A percentile compares a stretch with the other conserved stretches of the same genome.
Conservation (phyloP, 1,140 invertebrate genomes). For the Macrotrachela quadricornifera region DNA sequence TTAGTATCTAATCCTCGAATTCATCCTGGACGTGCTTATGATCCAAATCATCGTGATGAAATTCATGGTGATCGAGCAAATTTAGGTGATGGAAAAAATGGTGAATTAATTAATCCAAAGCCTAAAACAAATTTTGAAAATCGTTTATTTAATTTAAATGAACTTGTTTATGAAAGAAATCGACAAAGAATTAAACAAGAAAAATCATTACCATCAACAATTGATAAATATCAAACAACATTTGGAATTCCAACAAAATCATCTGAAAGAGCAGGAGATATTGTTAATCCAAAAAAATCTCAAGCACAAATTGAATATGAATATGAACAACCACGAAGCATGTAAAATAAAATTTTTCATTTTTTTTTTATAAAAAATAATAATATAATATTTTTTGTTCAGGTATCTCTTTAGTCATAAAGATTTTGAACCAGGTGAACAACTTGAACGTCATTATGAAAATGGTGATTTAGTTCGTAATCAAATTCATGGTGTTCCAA, state of each 20-base stretch:
- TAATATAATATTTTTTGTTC: too few relatives aligned
- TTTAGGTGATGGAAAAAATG: too few relatives aligned
- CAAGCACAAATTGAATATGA: constrained; percentile 21
- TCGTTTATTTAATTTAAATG: neutral
- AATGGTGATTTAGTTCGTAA: constrained; percentile 13
- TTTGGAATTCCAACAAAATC: constrained; percentile 24
- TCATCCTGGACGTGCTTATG: constrained; percentile 25
- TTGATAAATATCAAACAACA: constrained; percentile 17
- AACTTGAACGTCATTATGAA: constrained; percentile 18
- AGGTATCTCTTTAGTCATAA: constrained; percentile 19
- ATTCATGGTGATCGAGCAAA: constrained; percentile 16
- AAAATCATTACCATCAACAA: constrained; percentile 16
- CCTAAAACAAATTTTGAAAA: constrained; percentile 2
- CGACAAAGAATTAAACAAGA: constrained; percentile 16
- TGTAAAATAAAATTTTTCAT: too few relatives aligned
- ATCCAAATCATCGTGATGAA: constrained; percentile 22
- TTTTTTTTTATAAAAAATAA: too few relatives aligned
- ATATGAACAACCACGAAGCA: constrained; percentile 14
- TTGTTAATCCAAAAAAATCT: constrained; percentile 25
- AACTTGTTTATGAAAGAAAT: neutral
- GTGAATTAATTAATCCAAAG: neutral
- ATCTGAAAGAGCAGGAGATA: constrained; percentile 20
- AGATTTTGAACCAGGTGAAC: constrained; percentile 22
- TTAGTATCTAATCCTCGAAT: constrained; percentile 21
- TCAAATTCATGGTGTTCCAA: constrained; percentile 20